Evolutionary conservation across 2,797 vertebrate species (phyloP), one percentile per base, ranked within the genome.

Genomic region (Phataginus tricuspis): DNA sequence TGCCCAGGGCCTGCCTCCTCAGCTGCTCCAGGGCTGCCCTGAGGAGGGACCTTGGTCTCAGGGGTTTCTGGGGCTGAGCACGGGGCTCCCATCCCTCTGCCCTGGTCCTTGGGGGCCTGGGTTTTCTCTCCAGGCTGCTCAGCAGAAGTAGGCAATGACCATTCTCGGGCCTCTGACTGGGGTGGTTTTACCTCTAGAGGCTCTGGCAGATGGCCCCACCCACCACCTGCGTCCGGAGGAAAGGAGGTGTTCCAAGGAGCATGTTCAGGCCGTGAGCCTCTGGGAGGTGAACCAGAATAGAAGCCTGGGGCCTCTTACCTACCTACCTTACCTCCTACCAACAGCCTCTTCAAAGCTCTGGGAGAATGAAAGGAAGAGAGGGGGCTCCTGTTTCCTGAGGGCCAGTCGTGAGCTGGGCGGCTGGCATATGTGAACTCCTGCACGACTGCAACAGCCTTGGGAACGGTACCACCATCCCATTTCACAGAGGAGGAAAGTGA

Each of bases 351-450:
- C 21, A 37, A 57, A 37, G 31, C 19, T 31, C 7, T 0, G 0
- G 2, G 61, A 51, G 15, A 18, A 18, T 1, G 79, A 45, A 84
- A 53, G 42, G 27, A 25, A 72, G 51, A 31, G 68, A 61, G 53
- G 27, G n/a, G 37, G 23, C 90, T 7, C 1, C 13, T 2, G 0
- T 45, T 27, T n/a, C 18, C 39, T 1, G 55, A 72, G 31, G 14
- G 37, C 51, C 0, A 0, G 93, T 39, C 5, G 0, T 18, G 39
- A 27, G 9, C 31, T 14, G 23, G 27, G 61, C 18, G 1, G 27
- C n/a, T 27, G 31, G 87, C 12, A 2, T 7, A 2, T 8, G 21
- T 10, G 11, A 23, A 42, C 64, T 23, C 19, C 1, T 0, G 5
- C 2, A 0, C 34, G 25, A 25, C 77, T 31, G 2, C 15, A 1